These are phyloP conservation scores for Microtus richardsoni DNA, from an alignment of 2,113 vertebrate species.

Conservation along the genomic window DNA sequence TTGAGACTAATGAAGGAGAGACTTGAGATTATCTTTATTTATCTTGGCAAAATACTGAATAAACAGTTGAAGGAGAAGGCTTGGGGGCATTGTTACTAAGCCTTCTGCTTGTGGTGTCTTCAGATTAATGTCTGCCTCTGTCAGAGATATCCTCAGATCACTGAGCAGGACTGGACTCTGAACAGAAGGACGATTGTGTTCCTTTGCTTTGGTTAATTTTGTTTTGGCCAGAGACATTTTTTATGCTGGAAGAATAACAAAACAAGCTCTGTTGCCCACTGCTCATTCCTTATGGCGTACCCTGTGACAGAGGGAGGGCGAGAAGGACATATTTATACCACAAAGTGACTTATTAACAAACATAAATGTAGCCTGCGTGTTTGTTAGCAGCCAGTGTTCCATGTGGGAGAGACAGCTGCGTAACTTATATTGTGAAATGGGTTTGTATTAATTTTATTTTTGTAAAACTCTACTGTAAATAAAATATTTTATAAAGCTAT, in stretches of 20 bases:
- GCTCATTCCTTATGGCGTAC: constrained; percentile 65
- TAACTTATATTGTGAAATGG: constrained; percentile 89
- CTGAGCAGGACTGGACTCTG: constrained; percentile 53
- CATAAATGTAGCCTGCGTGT: constrained; percentile 77
- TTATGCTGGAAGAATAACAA: constrained; percentile 68
- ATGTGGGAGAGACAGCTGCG: constrained; percentile 81
- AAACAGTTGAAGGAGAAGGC: constrained; percentile 43
- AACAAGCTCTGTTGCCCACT: constrained; percentile 64
- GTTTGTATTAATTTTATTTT: constrained; percentile 90
- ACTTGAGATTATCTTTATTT: constrained; percentile 49
- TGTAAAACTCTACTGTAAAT: constrained; percentile 89
- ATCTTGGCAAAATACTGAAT: constrained; percentile 71
- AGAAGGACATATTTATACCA: constrained; percentile 83
- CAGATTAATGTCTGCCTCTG: constrained; percentile 53
- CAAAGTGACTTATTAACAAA: constrained; percentile 62
- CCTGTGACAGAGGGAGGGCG: constrained; percentile 78
- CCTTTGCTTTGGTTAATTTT: constrained; percentile 55
- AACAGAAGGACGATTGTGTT: constrained; percentile 67
- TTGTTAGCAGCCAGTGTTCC: constrained; percentile 70
- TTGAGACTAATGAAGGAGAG: constrained; percentile 57
- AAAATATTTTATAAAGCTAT: constrained; percentile 85
- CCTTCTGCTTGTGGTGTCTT: constrained; percentile 15
- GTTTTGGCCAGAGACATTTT: constrained; percentile 72
- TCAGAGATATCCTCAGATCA: constrained; percentile 67
- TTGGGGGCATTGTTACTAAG: constrained; percentile 56